Evolutionary conservation across 1,140 invertebrate genomes (phyloP).

Genomic region (Alviniconcha marisindica): DNA sequence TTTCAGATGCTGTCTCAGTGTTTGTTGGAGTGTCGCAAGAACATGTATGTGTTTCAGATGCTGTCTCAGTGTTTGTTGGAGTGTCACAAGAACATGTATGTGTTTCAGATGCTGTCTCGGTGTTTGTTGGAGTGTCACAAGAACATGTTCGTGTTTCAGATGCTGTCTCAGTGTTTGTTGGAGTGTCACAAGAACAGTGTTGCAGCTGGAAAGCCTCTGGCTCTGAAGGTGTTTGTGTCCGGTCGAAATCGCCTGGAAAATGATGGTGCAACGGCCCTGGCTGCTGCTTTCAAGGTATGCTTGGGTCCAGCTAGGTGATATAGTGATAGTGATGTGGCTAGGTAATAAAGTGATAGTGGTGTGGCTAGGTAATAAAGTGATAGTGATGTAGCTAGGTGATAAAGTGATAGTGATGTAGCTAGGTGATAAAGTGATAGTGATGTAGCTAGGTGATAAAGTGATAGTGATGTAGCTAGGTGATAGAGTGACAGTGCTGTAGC

Average conservation of each 20-base stretch:
- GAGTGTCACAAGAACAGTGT: slow-evolving; percentile 84
- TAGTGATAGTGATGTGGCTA: too few relatives aligned
- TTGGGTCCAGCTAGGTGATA: too few relatives aligned
- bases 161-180: slow-evolving; percentile 87
- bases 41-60: slow-evolving; percentile 79
- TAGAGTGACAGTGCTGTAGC: too few relatives aligned
- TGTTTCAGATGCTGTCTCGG: slow-evolving; percentile 83
- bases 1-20: slow-evolving; percentile 86
- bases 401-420: too few relatives aligned
- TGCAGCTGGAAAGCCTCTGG: slow-evolving; percentile 81
- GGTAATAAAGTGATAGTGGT: too few relatives aligned
- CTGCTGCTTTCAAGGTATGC: slow-evolving; percentile 87
- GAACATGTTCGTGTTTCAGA: slow-evolving; percentile 77
- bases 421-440: too few relatives aligned
- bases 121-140: slow-evolving; percentile 86
- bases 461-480: too few relatives aligned
- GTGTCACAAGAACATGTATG: slow-evolving; percentile 82
- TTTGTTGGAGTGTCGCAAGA: slow-evolving; percentile 84
- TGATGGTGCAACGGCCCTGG: slow-evolving; percentile 89
- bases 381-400: too few relatives aligned
- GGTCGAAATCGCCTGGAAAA: slow-evolving; percentile 97
- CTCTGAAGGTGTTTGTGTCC: slow-evolving; percentile 90
- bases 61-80: slow-evolving; percentile 87
- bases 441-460: too few relatives aligned
- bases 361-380: too few relatives aligned